Evolutionary conservation across 2,888 invertebrate genomes (phyloP), one percentile per base, ranked within the genome.

Genomic region (Sthenelais limicola): DNA sequence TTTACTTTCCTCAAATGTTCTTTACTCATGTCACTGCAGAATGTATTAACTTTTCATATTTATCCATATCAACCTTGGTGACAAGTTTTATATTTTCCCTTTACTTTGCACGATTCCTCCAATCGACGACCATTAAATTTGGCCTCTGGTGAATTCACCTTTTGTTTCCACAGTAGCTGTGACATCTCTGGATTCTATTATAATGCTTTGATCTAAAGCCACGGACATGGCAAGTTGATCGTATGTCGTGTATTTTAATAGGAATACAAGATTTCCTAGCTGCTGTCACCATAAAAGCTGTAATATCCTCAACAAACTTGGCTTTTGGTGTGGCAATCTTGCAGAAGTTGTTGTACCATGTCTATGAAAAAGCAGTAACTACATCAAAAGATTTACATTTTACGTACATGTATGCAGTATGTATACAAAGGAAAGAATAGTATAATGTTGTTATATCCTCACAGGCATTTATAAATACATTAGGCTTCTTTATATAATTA

Each of bases 91-190:
- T 79, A 71, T 85, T 85, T n/a, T 78, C 74, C 1, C 68, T 47
- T 35, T 80, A 77, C 24, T 73, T 70, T 30, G 80, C 68, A 12
- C 30, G 32, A 0, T 78, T 72, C 26, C 68, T 68, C 81, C 82
- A 82, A 73, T 92, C 91, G 26, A 92, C 86, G 0, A 92, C 90
- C 83, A 92, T 90, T n/a, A n/a, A n/a, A n/a, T n/a, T 87, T 92
- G 91, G 0, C 92, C 92, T 70, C 92, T 89, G 0, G 92, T 92
- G 77, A 89, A 88, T 1, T 77, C 82, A 2, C 92, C 92, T 73
- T 85, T 85, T n/a, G 92, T 84, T 81, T 92, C 92, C 3, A 92
- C 90, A 0, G 91, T 90, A 24, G 80, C 80, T 73, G 76, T 81
- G 1, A 81, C 79, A 18, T 77, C 74, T 32, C 77, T 71, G 21